These are phyloP conservation scores for Telenomus remus DNA, from an alignment of 1,140 invertebrate species.

Conservation along the genomic window DNA sequence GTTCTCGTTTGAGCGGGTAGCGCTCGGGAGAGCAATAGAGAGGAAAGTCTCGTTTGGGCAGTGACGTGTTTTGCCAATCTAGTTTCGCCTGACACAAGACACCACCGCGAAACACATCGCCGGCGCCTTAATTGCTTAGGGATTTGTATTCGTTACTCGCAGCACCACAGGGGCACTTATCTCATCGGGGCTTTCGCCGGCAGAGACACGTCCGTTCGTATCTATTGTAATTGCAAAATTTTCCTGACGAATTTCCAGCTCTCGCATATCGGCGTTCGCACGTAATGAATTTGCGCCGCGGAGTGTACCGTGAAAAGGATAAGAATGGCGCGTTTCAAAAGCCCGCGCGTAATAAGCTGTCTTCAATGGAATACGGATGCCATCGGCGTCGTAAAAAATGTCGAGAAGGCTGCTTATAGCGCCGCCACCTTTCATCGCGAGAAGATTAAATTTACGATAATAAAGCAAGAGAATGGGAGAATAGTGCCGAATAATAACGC, in stretches of 20 bases:
- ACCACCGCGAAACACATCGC: slow-evolving; percentile 56
- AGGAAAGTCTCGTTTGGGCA: slow-evolving; percentile 44
- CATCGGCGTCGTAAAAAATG: slow-evolving; percentile 55
- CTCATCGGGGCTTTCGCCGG: slow-evolving; percentile 30
- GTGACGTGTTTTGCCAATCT: slow-evolving; percentile 52
- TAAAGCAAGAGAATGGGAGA: slow-evolving; percentile 49
- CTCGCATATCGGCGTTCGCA: slow-evolving; percentile 20
- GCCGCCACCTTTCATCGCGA: slow-evolving; percentile 47
- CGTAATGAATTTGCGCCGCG: slow-evolving; percentile 43
- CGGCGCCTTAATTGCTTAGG: slow-evolving; percentile 69
- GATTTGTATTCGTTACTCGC: slow-evolving; percentile 68
- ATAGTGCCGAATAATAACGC: slow-evolving; percentile 50
- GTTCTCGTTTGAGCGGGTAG: slow-evolving; percentile 26
- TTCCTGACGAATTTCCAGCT: slow-evolving; percentile 51
- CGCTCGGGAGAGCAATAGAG: slow-evolving; percentile 24
- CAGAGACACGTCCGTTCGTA: slow-evolving; percentile 38
- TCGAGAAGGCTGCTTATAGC: slow-evolving; percentile 50
- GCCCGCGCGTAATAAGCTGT: slow-evolving; percentile 58
- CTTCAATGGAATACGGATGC: slow-evolving; percentile 64
- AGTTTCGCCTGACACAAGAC: slow-evolving; percentile 44
- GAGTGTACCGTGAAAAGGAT: slow-evolving; percentile 39
- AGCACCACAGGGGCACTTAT: slow-evolving; percentile 62
- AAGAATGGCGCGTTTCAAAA: slow-evolving; percentile 43
- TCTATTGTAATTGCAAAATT: slow-evolving; percentile 61
- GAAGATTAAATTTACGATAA: slow-evolving; percentile 56